Percentiles rank a stretch among this genome's conserved stretches.
These are phyloP conservation scores for Salvelinus fontinalis DNA, from an alignment of 2,113 vertebrate species.

Conservation along the genomic window DNA sequence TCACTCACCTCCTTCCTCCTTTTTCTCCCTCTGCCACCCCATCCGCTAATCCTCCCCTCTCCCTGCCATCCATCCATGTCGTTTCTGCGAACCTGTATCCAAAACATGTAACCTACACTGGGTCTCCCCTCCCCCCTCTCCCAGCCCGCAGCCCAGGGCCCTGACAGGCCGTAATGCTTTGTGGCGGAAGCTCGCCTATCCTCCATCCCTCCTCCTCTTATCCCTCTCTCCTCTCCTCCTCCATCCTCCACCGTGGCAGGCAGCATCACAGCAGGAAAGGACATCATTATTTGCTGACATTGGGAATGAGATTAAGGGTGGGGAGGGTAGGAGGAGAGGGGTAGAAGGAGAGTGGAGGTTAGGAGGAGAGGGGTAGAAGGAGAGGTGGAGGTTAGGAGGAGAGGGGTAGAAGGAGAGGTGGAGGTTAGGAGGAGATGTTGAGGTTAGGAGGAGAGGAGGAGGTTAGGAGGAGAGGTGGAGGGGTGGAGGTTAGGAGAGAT, in stretches of 20 bases:
- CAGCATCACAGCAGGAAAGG: conserved; percentile 52
- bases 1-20: no score
- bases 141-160: neutral
- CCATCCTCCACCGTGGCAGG: conserved; percentile 25
- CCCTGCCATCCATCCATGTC: conserved; percentile 9
- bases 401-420: neutral
- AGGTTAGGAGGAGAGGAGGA: neutral
- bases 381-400: neutral
- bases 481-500: neutral
- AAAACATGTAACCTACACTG: conserved; percentile 68
- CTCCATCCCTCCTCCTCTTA: neutral
- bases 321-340: neutral
- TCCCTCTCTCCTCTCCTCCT: neutral
- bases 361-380: neutral
- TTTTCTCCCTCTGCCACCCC: neutral
- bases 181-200: neutral
- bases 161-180: neutral
- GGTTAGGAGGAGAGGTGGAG: neutral
- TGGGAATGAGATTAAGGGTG: conserved; percentile 64
- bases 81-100: conserved; percentile 60
- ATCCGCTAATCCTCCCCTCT: neutral
- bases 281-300: conserved; percentile 70
- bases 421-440: neutral
- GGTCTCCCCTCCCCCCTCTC: neutral
- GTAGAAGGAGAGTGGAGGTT: neutral